phyloP scores from a whole-genome alignment of 2,113 vertebrate species.

The Vombatus ursinus region DNA sequence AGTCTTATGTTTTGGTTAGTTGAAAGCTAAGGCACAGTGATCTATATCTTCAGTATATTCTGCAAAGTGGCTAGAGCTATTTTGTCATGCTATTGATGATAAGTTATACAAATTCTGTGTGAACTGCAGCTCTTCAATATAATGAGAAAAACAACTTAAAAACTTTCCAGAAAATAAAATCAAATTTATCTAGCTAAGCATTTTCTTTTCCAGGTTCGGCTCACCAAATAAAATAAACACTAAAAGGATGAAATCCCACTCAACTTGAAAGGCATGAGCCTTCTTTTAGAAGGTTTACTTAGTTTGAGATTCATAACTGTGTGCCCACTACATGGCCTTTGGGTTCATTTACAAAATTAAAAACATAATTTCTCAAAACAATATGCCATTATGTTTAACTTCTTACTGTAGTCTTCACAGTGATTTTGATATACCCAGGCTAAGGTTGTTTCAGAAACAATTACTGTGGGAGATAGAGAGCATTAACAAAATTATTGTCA shows the following conservation, averaged over 20 bases:
- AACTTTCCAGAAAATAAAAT: background rate
- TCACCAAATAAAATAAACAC: conserved; percentile 38
- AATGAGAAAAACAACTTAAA: conserved; percentile 50
- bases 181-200: conserved; percentile 35
- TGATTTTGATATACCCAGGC: conserved; percentile 69
- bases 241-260: conserved; percentile 55
- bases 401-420: conserved; percentile 63
- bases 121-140: conserved; percentile 20
- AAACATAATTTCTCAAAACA: conserved; percentile 34
- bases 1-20: conserved; percentile 37
- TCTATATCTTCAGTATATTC: conserved; percentile 18
- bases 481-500: background rate
- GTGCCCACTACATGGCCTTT: conserved; percentile 34
- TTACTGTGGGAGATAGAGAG: conserved; percentile 45
- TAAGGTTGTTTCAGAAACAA: conserved; percentile 64
- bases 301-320: conserved; percentile 54
- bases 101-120: conserved; percentile 15
- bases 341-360: conserved; percentile 46
- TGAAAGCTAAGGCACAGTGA: conserved; percentile 40
- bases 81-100: conserved; percentile 29
- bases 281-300: conserved; percentile 56
- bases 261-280: conserved; percentile 64
- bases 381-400: conserved; percentile 7
- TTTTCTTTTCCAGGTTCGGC: conserved; percentile 43
- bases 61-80: conserved; percentile 19